These are phyloP conservation scores for Limnephilus rhombicus DNA, from an alignment of 2,888 invertebrate species.

Conservation along the genomic window DNA sequence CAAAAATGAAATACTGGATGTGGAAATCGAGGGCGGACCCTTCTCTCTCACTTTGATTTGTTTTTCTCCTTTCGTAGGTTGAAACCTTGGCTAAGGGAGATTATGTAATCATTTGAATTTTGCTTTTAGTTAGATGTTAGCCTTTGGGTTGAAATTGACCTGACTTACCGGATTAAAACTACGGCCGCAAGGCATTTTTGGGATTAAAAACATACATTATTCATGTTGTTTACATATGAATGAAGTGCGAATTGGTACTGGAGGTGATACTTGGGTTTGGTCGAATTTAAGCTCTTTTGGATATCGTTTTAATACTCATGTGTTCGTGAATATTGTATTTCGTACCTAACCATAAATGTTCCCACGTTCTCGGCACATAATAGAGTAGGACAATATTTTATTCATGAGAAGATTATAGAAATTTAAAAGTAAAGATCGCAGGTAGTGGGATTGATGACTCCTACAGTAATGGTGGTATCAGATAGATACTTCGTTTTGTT, in stretches of 20 bases:
- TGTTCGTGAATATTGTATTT: no score
- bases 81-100: neutral
- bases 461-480: no score
- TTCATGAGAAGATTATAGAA: no score
- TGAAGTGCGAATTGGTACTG: neutral
- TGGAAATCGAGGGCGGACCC: constrained; percentile 24
- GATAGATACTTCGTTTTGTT: no score
- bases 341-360: no score
- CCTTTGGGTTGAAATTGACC: constrained; percentile 21
- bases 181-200: neutral
- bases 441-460: no score
- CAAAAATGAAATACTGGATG: constrained; percentile 30
- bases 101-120: constrained; percentile 40
- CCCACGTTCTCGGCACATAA: no score
- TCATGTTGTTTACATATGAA: constrained; percentile 19
- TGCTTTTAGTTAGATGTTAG: constrained; percentile 15
- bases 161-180: constrained; percentile 32
- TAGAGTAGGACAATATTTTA: no score
- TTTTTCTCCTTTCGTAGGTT: no score
- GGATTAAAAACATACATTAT: constrained; percentile 30
- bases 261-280: neutral
- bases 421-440: no score
- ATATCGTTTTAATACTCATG: no score
- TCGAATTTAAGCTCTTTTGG: neutral
- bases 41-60: neutral